These are phyloP conservation scores for Nymphalis urticae DNA, from an alignment of 2,888 invertebrate genomes.

Conservation along the genomic window DNA sequence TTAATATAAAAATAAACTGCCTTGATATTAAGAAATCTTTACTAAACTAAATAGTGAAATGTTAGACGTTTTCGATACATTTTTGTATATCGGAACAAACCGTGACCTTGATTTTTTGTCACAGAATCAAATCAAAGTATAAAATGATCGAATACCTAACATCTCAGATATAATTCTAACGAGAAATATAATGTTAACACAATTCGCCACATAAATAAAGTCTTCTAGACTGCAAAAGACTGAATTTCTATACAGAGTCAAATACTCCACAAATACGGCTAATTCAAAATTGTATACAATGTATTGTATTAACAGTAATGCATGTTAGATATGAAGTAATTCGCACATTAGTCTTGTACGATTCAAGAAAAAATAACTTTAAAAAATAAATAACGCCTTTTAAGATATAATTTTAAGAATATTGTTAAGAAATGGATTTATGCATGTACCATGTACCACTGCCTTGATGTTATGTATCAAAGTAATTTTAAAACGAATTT, in stretches of 20 bases:
- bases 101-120: neutral
- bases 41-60: slow-evolving; percentile 37
- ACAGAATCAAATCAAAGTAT: neutral
- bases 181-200: neutral
- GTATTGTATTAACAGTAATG: slow-evolving; percentile 4
- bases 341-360: slow-evolving; percentile 3
- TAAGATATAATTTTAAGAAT: slow-evolving; percentile 18
- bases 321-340: slow-evolving; percentile 9
- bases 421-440: slow-evolving; percentile 29
- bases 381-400: slow-evolving; percentile 15
- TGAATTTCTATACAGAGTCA: slow-evolving; percentile 3
- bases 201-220: neutral
- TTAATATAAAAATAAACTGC: slow-evolving; percentile 35
- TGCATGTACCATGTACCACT: slow-evolving; percentile 59
- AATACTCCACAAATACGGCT: slow-evolving; percentile 4
- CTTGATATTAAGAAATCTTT: slow-evolving; percentile 38
- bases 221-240: slow-evolving; percentile 7
- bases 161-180: neutral
- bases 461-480: slow-evolving; percentile 69
- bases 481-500: slow-evolving; percentile 58
- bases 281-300: neutral
- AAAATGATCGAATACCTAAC: neutral
- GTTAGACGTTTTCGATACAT: slow-evolving; percentile 21
- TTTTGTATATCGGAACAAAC: slow-evolving; percentile 14
- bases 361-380: slow-evolving; percentile 3